These are phyloP conservation scores for Pachyramphus minor DNA, from an alignment of 2,113 vertebrate genomes.

Conservation along the genomic window DNA sequence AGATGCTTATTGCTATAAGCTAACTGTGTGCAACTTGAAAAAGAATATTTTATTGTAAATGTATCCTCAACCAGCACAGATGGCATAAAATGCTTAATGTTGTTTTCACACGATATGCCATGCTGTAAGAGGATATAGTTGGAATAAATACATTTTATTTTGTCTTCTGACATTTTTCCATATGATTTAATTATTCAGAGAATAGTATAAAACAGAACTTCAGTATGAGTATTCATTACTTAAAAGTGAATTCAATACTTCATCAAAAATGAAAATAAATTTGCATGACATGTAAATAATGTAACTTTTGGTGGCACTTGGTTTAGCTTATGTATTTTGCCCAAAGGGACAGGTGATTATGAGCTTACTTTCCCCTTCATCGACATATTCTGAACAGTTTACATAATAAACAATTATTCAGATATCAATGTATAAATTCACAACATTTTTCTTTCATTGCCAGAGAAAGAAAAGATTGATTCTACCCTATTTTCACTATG, in stretches of 20 bases:
- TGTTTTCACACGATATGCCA: constrained; percentile 70
- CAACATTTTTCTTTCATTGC: constrained; percentile 43
- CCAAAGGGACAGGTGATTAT: constrained; percentile 63
- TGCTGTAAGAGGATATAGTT: constrained; percentile 70
- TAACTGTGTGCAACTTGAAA: constrained; percentile 44
- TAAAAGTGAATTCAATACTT: constrained; percentile 33
- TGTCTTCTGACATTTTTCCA: constrained; percentile 71
- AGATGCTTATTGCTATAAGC: constrained; percentile 39
- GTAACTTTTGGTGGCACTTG: constrained; percentile 53
- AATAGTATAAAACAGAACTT: constrained; percentile 6
- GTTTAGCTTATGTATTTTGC: constrained; percentile 64
- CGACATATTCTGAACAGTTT: constrained; percentile 50
- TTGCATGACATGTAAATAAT: constrained; percentile 57
- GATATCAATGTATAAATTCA: constrained; percentile 52
- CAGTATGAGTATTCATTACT: constrained; percentile 11
- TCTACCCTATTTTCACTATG: constrained; percentile 6
- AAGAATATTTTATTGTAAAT: constrained; percentile 61
- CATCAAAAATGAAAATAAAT: constrained; percentile 55
- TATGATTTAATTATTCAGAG: constrained; percentile 74
- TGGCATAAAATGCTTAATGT: constrained; percentile 73
- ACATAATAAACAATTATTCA: constrained; percentile 34
- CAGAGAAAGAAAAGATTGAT: constrained; percentile 33
- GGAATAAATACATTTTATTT: constrained; percentile 77
- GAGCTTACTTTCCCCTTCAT: constrained; percentile 59
- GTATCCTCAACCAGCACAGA: constrained; percentile 68